Evolutionary conservation across 2,113 vertebrate genomes (phyloP), one percentile per base, ranked within the genome.

Genomic region (Triplophysa rosa): DNA sequence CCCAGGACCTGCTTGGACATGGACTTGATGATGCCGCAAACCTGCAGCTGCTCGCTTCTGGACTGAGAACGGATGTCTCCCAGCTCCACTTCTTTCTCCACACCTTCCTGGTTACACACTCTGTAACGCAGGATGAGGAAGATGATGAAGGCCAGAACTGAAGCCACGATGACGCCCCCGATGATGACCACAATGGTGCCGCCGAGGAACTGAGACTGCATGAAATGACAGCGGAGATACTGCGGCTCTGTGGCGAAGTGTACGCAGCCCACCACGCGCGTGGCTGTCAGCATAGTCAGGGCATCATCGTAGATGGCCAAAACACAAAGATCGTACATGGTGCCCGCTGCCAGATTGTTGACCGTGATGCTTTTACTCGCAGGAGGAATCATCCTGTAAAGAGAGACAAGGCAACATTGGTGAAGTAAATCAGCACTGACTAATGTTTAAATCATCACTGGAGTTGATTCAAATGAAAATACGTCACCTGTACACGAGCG

Each of bases 131-230:
- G 98, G 91, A 99, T 99, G 80, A 99, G 94, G 89, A 99, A 99
- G 88, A 98, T 98, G 93, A 99, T 99, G 89, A 99, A 99, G 83
- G 98, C 96, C 0, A 99, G 92, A 68, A 99, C 97, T 0, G 98
- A 99, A 0, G 97, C 97, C 86, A 99, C 98, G 0, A 99, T 99
- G 82, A 99, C 95, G 69, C 98, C 98, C n/a, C 98, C 98, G 0
- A 99, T 99, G 87, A 99, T 96, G 83, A 99, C 98, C 42, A 99
- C 98, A 88, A 99, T 99, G 89, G 98, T 99, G 62, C 98, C 98
- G 0, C 98, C 98, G 71, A 99, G 93, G 87, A 99, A 99, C 93
- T 99, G 97, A 42, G 97, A 98, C 92, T 98, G 98, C 97, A 99
- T 99, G 92, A 99, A 99, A 85, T 98, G 97, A 85, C 98, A 99